Conservation (phyloP, 2,797 vertebrate species). For the Sardinella longiceps region DNA sequence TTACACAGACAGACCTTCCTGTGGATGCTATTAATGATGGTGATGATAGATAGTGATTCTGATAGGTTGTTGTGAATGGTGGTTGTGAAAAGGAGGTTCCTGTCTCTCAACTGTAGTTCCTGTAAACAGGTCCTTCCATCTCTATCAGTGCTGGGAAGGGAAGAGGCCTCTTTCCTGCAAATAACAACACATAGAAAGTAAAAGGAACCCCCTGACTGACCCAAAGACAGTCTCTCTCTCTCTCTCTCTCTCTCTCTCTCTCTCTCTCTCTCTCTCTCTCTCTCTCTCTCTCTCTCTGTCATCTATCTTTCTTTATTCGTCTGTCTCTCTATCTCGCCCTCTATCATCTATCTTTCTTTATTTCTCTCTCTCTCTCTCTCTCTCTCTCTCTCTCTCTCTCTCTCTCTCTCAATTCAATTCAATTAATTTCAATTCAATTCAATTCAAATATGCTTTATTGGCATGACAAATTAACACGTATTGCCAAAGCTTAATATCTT, state of each 20-base stretch:
- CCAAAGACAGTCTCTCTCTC: not conserved
- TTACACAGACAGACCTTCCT: not conserved
- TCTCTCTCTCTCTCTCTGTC: not conserved
- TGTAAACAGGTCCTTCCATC: not conserved
- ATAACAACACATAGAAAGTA: not conserved
- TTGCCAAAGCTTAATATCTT: too few relatives aligned
- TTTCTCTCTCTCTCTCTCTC: not conserved
- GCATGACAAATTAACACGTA: too few relatives aligned
- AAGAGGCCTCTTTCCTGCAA: not conserved
- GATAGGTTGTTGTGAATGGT: too few relatives aligned
- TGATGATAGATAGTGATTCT: not conserved
- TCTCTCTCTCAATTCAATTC: not conserved
- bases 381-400: not conserved
- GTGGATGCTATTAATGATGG: not conserved
- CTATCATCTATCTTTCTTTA: not conserved
- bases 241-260: not conserved
- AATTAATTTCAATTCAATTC: too few relatives aligned
- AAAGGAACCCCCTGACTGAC: not conserved
- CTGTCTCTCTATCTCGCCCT: not conserved
- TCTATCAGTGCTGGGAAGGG: not conserved
- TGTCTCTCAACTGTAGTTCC: not conserved
- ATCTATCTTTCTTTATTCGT: too few relatives aligned
- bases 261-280: not conserved
- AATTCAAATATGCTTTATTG: too few relatives aligned
- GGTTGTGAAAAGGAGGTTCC: not conserved